Evolutionary conservation across 2,888 invertebrate genomes (phyloP).

Genomic region (Harpalus rubripes): DNA sequence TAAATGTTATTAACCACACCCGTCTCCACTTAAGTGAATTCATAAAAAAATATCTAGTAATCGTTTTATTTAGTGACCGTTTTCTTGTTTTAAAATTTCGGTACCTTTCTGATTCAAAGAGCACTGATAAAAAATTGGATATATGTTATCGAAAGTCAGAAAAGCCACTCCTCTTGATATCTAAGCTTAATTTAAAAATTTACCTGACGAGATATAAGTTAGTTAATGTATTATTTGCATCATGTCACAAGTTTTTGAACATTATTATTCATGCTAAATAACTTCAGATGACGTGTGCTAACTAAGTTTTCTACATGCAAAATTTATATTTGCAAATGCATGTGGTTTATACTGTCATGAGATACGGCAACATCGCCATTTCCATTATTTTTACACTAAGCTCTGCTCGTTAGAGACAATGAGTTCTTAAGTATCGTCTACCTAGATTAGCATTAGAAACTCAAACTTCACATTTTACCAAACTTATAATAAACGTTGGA

Average conservation of each 20-base stretch:
- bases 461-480: not conserved
- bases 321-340: slow-evolving; percentile 45
- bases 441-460: not conserved
- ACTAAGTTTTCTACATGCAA: slow-evolving; percentile 29
- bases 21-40: too few species aligned
- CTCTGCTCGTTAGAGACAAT: slow-evolving; percentile 5
- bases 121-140: too few species aligned
- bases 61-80: too few species aligned
- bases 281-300: slow-evolving; percentile 37
- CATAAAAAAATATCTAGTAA: too few species aligned
- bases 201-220: not conserved
- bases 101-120: too few species aligned
- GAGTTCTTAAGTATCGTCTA: slow-evolving; percentile 2
- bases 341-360: slow-evolving; percentile 17
- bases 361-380: slow-evolving; percentile 12
- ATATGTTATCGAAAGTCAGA: too few species aligned
- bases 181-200: not conserved
- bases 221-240: slow-evolving; percentile 42
- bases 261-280: slow-evolving; percentile 45
- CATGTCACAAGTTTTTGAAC: slow-evolving; percentile 26
- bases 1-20: too few species aligned
- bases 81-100: too few species aligned
- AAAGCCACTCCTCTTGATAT: too few species aligned
- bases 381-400: slow-evolving; percentile 6
- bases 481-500: not conserved